phyloP scores from a whole-genome alignment of 30 jellyfish, hydroid and myxozoan genomes.

The Clytia hemisphaerica region DNA sequence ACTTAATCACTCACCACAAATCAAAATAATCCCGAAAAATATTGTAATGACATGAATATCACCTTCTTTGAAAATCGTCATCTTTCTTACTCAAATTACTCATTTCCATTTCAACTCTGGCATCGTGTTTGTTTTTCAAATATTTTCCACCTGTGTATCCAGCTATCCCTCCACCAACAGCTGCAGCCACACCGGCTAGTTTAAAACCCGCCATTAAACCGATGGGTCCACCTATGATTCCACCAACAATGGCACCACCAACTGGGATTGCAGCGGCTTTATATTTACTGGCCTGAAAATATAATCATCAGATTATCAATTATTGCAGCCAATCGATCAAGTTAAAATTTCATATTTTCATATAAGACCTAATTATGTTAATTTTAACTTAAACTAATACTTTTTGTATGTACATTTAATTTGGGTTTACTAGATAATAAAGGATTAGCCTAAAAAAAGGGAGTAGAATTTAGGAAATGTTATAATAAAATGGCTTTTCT shows the following conservation, averaged over 20 bases:
- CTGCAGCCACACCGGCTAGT: conserved; percentile 98
- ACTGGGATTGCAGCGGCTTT: conserved; percentile 89
- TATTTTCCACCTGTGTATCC: conserved; percentile 88
- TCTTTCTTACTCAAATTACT: conserved; percentile 45
- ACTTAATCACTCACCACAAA: too few relatives aligned
- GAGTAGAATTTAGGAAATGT: too few relatives aligned
- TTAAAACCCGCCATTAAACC: conserved; percentile 97
- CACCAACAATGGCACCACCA: conserved; percentile 98
- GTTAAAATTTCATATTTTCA: too few relatives aligned
- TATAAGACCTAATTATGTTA: too few relatives aligned
- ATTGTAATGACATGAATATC: not conserved
- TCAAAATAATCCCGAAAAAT: too few relatives aligned
- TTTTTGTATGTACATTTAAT: too few relatives aligned
- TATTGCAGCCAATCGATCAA: too few relatives aligned
- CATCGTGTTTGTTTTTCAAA: conserved; percentile 59
- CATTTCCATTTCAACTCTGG: conserved; percentile 57
- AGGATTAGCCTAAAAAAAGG: too few relatives aligned
- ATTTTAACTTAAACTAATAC: too few relatives aligned
- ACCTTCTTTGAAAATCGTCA: too few relatives aligned
- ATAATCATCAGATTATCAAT: not conserved
- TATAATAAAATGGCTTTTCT: too few relatives aligned
- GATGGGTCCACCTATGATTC: conserved; percentile 93
- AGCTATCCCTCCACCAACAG: conserved; percentile 93
- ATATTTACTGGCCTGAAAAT: conserved; percentile 75
- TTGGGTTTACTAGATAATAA: too few relatives aligned